Percentiles rank a stretch among this genome's conserved stretches.
Conservation (phyloP, 2,113 vertebrate species). For the Labeo catla region DNA sequence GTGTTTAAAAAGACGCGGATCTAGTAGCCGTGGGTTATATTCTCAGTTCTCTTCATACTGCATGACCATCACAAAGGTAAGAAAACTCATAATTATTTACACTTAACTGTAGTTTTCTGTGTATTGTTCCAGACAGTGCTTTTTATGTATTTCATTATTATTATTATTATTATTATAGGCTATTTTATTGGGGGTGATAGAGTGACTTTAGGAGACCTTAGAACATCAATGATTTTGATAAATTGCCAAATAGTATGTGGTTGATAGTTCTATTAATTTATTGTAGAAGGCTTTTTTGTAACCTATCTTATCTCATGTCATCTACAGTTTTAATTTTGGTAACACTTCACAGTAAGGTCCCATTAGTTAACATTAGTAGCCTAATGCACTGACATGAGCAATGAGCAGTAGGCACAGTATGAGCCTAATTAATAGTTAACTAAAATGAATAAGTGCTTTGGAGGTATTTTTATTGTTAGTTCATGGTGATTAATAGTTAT, state of each 20-base stretch:
- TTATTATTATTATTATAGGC: neutral
- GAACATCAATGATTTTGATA: neutral
- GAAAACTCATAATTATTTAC: neutral
- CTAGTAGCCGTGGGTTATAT: neutral
- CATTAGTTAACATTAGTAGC: neutral
- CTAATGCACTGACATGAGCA: neutral
- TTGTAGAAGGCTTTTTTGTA: no score
- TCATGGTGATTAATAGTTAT: neutral
- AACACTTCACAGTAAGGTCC: neutral
- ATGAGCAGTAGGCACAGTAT: neutral
- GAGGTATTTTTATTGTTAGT: neutral
- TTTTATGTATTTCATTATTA: neutral
- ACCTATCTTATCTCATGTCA: neutral
- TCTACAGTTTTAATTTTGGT: no score
- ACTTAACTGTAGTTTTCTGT: neutral
- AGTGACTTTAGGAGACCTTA: neutral
- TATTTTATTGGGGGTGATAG: neutral
- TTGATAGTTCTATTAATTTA: neutral
- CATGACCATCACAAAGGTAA: constrained; percentile 30
- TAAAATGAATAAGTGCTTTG: neutral
- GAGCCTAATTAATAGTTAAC: neutral
- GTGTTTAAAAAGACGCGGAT: constrained; percentile 31
- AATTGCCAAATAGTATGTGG: neutral
- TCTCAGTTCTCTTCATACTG: neutral
- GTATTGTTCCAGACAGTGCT: neutral